Base-by-base conservation (phyloP, 2,888 invertebrate genomes). In the Drosophila aldrichi region DNA sequence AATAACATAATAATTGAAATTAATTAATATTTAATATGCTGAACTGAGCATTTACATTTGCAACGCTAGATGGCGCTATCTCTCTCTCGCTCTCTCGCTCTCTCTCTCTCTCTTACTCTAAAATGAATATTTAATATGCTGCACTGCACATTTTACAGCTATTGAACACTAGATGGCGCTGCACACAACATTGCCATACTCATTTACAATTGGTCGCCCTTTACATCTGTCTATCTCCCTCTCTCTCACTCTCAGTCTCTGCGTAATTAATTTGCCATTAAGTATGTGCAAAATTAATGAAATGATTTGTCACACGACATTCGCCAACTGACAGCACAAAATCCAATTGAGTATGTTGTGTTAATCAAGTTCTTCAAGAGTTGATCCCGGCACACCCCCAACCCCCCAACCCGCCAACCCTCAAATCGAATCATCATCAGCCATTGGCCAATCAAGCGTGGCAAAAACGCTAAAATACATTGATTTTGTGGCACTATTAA, bases 401-500 rank as follows among this genome's bases (percentile, higher is more conserved):
- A 34, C 36, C 14, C 36, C 10, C 32, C 36, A 14, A 8, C 29
- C 14, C 36, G n/a, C 41, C 16, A 14, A 14, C 52, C 10, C 18
- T 20, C 34, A 18, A 36, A 16, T 36, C 52, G 36, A 36, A 36
- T 22, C 38, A 16, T 14, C 18, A 36, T 6, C 22, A 52, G 6
- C 52, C 5, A 38, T 16, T 20, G 68, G 68, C 69, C 72, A 80
- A 82, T 82, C 81, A 69, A 73, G 83, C 80, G 80, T 80, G 78
- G 77, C 66, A 73, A 70, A 77, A 79, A 82, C 82, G 82, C 79
- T 82, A 81, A 82, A 88, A 82, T 88, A 88, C 85, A 89, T 84
- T 84, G 89, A 84, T 89, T 84, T 88, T 89, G 89, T 80, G 86
- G 87, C 90, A 85, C 90, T 85, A 88, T 75, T 79, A 82, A 79